A percentile compares a stretch with the other conserved stretches of the same genome.
These are phyloP conservation scores for Semotilus atromaculatus DNA, from an alignment of 2,797 vertebrate species.

Conservation along the genomic window DNA sequence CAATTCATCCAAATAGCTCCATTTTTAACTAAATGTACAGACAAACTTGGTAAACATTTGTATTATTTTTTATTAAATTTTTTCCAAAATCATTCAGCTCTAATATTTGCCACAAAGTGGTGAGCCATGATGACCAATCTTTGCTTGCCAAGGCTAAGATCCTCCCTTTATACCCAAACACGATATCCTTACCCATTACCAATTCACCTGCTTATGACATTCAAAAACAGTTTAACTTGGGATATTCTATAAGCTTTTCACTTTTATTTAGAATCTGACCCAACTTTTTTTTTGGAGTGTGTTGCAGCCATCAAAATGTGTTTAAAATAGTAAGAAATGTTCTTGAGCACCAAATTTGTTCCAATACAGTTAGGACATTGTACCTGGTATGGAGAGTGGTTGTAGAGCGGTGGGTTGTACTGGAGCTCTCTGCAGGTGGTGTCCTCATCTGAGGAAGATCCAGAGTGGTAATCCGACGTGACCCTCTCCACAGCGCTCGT, in stretches of 20 bases:
- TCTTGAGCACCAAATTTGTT: background rate
- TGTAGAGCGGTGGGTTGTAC: slow-evolving; percentile 48
- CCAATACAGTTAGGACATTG: background rate
- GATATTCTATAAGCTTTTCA: too few species aligned
- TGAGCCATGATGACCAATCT: background rate
- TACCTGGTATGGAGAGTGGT: slow-evolving; percentile 67
- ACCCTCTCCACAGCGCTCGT: slow-evolving; percentile 77
- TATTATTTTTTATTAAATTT: too few species aligned
- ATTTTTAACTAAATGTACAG: too few species aligned
- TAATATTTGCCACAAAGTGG: background rate
- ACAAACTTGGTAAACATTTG: too few species aligned
- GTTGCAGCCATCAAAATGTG: too few species aligned
- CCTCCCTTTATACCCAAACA: background rate
- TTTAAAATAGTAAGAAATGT: background rate
- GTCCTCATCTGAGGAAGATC: slow-evolving; percentile 81
- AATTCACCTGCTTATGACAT: background rate
- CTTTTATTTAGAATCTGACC: too few species aligned
- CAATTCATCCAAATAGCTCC: too few species aligned
- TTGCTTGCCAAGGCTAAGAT: background rate
- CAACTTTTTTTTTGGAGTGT: too few species aligned
- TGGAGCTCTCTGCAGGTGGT: slow-evolving; percentile 52
- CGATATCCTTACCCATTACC: background rate
- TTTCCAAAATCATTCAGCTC: too few species aligned
- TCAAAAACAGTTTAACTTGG: background rate
- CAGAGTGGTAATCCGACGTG: slow-evolving; percentile 82